phyloP scores from a whole-genome alignment of 2,113 vertebrate genomes.

The Solea senegalensis region DNA sequence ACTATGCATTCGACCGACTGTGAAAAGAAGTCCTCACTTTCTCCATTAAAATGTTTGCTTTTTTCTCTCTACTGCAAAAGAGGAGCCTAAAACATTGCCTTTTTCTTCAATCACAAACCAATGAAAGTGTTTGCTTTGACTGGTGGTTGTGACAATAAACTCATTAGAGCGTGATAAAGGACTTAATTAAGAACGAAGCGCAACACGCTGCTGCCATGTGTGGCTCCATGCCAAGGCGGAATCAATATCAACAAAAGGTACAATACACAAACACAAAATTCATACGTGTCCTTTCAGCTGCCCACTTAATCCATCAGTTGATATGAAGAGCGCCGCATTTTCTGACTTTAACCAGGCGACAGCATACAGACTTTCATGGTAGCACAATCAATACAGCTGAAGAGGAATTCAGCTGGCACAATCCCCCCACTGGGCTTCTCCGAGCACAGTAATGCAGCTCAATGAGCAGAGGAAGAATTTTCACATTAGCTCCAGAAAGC shows the following conservation, averaged over 20 bases:
- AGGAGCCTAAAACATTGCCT: slow-evolving; percentile 1
- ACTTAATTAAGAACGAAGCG: slow-evolving; percentile 42
- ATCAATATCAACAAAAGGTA: slow-evolving; percentile 67
- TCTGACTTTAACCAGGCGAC: slow-evolving; percentile 35
- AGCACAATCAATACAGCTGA: slow-evolving; percentile 56
- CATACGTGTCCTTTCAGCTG: slow-evolving; percentile 44
- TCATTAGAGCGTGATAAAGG: slow-evolving; percentile 36
- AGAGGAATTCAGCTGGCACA: slow-evolving; percentile 55
- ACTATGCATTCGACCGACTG: too few species aligned
- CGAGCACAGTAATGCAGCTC: slow-evolving; percentile 28
- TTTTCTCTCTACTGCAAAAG: background rate
- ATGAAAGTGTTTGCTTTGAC: slow-evolving; percentile 22
- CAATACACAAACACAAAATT: slow-evolving; percentile 43
- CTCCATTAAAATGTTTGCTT: background rate
- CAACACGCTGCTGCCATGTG: slow-evolving; percentile 18
- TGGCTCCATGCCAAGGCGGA: slow-evolving; percentile 19
- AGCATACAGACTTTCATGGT: slow-evolving; percentile 43
- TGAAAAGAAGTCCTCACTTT: too few species aligned
- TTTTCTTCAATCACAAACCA: slow-evolving; percentile 7
- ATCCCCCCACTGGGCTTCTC: slow-evolving; percentile 26
- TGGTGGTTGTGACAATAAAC: slow-evolving; percentile 34
- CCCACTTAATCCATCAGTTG: slow-evolving; percentile 44
- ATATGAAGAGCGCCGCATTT: slow-evolving; percentile 53
- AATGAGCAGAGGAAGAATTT: slow-evolving; percentile 37
- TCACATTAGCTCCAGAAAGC: slow-evolving; percentile 54